Evolutionary conservation across 2,888 invertebrate species (phyloP).

Genomic region (Panzeria rudis): DNA sequence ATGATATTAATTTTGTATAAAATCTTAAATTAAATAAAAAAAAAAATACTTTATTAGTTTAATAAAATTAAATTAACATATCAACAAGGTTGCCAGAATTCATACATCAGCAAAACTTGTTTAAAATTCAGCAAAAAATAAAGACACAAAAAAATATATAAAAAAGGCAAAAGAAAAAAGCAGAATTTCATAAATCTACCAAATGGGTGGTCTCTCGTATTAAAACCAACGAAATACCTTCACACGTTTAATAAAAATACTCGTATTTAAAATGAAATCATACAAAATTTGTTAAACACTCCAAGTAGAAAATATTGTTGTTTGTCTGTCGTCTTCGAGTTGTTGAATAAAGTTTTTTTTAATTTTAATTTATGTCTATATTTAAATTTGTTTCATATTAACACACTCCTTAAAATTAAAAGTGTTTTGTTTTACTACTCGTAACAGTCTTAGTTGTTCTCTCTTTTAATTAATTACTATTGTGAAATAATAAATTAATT

Average conservation of each 20-base stretch:
- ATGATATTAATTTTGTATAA: conserved; percentile 16
- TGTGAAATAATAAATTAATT: conserved; percentile 69
- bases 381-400: conserved; percentile 48
- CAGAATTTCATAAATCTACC: conserved; percentile 19
- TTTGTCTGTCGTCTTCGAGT: not conserved
- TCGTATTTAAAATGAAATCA: conserved; percentile 46
- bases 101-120: conserved; percentile 55
- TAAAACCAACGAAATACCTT: conserved; percentile 32
- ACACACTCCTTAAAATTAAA: conserved; percentile 15
- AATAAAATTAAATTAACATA: conserved; percentile 60
- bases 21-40: conserved; percentile 2
- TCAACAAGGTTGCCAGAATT: conserved; percentile 62
- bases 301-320: conserved; percentile 13
- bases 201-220: conserved; percentile 50
- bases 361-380: conserved; percentile 52
- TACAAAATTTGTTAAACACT: conserved; percentile 29
- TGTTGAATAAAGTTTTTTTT: conserved; percentile 14
- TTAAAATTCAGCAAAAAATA: conserved; percentile 17
- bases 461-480: conserved; percentile 57
- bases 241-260: conserved; percentile 37
- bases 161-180: conserved; percentile 1
- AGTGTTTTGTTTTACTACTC: conserved; percentile 39
- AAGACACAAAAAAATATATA: not conserved
- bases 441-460: conserved; percentile 4
- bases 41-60: conserved; percentile 30